Conservation (phyloP, 2,113 vertebrate species). For the Perccottus glenii region DNA sequence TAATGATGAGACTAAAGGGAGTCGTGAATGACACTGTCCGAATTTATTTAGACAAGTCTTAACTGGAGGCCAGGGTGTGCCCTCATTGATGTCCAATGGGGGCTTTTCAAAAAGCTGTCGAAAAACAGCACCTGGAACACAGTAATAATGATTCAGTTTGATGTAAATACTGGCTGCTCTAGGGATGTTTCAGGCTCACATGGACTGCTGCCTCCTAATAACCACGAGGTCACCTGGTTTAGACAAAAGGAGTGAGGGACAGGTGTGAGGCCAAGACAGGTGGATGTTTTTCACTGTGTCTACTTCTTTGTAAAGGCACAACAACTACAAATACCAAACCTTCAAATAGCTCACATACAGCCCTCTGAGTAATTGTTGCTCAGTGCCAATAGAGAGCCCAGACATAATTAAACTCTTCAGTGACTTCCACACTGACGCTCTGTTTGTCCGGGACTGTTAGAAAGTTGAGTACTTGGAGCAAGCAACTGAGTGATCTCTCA, state of each 20-base stretch:
- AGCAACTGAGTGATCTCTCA: conserved; percentile 57
- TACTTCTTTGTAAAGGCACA: too few relatives aligned
- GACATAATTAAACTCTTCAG: conserved; percentile 42
- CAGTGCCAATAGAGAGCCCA: conserved; percentile 2
- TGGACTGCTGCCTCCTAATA: conserved; percentile 21
- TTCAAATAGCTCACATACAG: not conserved
- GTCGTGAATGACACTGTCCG: conserved; percentile 4
- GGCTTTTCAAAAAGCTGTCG: conserved; percentile 13
- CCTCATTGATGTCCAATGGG: conserved; percentile 3
- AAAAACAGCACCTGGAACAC: not conserved
- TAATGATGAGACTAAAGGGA: conserved; percentile 11
- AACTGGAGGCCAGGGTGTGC: conserved; percentile 1
- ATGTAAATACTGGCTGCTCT: conserved; percentile 22
- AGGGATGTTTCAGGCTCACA: conserved; percentile 12
- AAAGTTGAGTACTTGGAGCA: conserved; percentile 48
- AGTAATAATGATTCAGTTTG: conserved; percentile 36
- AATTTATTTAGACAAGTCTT: conserved; percentile 20
- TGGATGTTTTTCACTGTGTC: conserved; percentile 1
- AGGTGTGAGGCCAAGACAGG: conserved; percentile 48
- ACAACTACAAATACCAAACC: not conserved
- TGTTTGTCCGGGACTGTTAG: conserved; percentile 54
- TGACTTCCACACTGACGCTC: conserved; percentile 23
- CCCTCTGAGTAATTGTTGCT: conserved; percentile 7
- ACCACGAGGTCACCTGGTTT: conserved; percentile 28
- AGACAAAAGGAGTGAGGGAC: conserved; percentile 56